Conservation (phyloP, 2,888 invertebrate species). For the Exephanes ischioxanthus region DNA sequence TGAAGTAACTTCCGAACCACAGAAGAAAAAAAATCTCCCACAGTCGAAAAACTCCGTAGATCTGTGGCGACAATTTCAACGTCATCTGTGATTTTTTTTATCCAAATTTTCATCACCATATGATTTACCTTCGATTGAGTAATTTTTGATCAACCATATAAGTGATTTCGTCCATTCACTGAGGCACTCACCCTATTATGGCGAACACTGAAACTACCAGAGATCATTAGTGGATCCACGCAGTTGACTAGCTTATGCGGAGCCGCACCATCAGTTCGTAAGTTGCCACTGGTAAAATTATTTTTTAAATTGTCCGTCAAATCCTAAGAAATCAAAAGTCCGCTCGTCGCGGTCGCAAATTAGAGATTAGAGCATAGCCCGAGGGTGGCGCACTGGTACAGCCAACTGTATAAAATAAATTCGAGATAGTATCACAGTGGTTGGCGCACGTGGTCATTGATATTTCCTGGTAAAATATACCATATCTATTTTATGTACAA, state of each 20-base stretch:
- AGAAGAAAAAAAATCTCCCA: too few relatives aligned
- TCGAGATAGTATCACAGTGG: background rate
- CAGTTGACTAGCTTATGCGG: background rate
- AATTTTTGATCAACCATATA: too few relatives aligned
- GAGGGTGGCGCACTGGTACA: background rate
- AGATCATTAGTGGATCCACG: too few relatives aligned
- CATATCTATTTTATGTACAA: background rate
- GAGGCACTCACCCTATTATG: too few relatives aligned
- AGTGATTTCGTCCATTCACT: too few relatives aligned
- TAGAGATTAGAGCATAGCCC: background rate
- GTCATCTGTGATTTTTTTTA: too few relatives aligned
- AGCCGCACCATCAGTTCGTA: background rate
- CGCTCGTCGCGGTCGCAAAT: background rate
- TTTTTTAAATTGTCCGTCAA: background rate
- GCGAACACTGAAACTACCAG: too few relatives aligned
- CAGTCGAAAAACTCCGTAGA: too few relatives aligned
- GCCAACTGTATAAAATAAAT: constrained; percentile 50
- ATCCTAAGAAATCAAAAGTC: constrained; percentile 12
- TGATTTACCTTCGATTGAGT: too few relatives aligned
- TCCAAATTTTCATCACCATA: too few relatives aligned
- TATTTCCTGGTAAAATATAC: background rate
- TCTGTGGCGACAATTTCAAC: too few relatives aligned
- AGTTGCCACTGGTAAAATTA: background rate
- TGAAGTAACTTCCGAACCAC: too few relatives aligned
- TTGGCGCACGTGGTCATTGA: constrained; percentile 8